phyloP scores from a whole-genome alignment of 2,113 vertebrate species.

The Anolis carolinensis region DNA sequence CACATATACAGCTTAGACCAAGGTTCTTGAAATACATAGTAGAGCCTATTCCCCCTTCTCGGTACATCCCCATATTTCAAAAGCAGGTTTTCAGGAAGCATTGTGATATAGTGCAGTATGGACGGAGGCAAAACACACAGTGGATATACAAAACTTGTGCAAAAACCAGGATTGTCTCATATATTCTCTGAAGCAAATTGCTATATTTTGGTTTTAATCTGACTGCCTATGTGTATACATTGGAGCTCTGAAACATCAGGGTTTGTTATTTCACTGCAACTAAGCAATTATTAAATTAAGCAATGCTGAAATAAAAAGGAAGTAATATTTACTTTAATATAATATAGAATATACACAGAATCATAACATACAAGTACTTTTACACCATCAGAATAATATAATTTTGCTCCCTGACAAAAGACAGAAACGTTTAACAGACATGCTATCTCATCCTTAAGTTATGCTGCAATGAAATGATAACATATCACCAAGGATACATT shows the following conservation, averaged over 20 bases:
- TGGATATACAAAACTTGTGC: neutral
- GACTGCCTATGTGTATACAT: neutral
- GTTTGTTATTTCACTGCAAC: neutral
- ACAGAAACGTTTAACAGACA: constrained; percentile 44
- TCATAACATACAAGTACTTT: constrained; percentile 52
- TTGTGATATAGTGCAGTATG: neutral
- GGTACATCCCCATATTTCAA: neutral
- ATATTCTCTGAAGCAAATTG: neutral
- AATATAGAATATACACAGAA: constrained; percentile 46
- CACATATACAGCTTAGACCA: neutral
- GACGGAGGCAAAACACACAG: neutral
- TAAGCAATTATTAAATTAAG: neutral
- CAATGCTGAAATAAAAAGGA: neutral
- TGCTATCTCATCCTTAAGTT: constrained; percentile 53
- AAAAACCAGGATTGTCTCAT: neutral
- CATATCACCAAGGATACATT: neutral
- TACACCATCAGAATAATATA: constrained; percentile 47
- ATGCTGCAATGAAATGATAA: constrained; percentile 30
- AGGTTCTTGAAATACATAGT: neutral
- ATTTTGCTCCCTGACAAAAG: constrained; percentile 45
- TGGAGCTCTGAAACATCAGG: neutral
- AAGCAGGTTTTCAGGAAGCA: neutral
- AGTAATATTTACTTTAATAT: constrained; percentile 46
- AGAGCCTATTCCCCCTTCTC: neutral
- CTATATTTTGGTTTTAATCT: neutral